Evolutionary conservation across 2,797 vertebrate genomes (phyloP), one percentile per base, ranked within the genome.

Genomic region (Pristis pectinata): DNA sequence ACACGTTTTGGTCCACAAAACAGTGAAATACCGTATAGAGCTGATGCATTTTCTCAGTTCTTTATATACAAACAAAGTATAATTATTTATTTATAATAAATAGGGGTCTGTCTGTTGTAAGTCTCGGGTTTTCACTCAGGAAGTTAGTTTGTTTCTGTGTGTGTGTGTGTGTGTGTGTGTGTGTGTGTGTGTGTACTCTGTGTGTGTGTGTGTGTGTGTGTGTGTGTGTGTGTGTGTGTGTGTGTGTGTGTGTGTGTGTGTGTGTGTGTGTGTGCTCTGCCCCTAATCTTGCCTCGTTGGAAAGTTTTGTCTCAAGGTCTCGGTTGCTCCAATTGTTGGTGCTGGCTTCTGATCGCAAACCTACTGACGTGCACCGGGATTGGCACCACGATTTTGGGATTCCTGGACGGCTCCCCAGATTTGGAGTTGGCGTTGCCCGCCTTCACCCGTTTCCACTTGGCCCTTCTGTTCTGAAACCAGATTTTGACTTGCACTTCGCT

Each of bases 401-500:
- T 99, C 95, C 99, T 96, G 93, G 98, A 98, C 1, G 99, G 99
- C 34, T 99, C 99, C n/a, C 99, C 99, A 2, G 98, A 98, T 96
- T 99, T 99, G 97, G 98, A 99, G 97, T 99, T 99, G 95, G 98
- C 99, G 82, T 99, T 99, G 10, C 99, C 99, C 0, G 99, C 99
- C 94, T 99, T 99, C 95, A 99, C 98, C 67, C 99, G 98, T 97
- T 99, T 99, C 99, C 99, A 99, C 95, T 99, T 99, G 79, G 99
- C 99, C 70, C 99, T 96, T 44, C 99, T 97, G 97, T 99, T 99
- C 98, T 99, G 99, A 97, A 99, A 99, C 99, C 98, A 99, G 97
- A 99, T 99, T 97, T 99, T 99, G 95, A 99, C 99, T 97, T 99
- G 99, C 95, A 99, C 99, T 96, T 99, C 99, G 97, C 98, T 99